phyloP scores from a whole-genome alignment of 2,888 invertebrate species.

The Ptychoptera contaminata region DNA sequence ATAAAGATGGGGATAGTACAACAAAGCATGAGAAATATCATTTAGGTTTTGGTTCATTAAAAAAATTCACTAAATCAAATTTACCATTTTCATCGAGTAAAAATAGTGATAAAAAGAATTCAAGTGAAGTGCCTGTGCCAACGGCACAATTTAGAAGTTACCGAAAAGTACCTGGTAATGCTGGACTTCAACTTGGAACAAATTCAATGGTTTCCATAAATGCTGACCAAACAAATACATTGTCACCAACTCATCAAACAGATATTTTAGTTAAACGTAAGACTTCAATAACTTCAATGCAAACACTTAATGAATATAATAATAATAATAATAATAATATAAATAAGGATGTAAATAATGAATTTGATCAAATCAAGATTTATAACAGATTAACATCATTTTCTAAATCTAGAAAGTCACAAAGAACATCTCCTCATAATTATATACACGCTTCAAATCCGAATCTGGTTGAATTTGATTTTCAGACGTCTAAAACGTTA shows the following conservation, averaged over 20 bases:
- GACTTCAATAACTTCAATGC: constrained; percentile 7
- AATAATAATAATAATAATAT: not conserved
- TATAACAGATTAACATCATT: not conserved
- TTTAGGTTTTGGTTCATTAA: constrained; percentile 50
- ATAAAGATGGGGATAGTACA: constrained; percentile 33
- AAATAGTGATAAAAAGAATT: constrained; percentile 27
- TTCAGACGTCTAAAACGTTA: constrained; percentile 26
- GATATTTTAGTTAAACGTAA: not conserved
- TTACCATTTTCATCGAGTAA: constrained; percentile 31
- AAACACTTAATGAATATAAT: constrained; percentile 1
- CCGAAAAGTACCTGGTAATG: constrained; percentile 42
- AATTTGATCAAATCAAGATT: not conserved
- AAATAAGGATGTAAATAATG: too few relatives aligned
- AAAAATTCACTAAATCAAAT: constrained; percentile 41
- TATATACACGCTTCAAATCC: constrained; percentile 58
- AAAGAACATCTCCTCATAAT: constrained; percentile 37
- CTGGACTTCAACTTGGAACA: constrained; percentile 26
- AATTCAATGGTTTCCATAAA: constrained; percentile 16
- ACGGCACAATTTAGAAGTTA: constrained; percentile 66
- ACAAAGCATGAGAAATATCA: constrained; percentile 25
- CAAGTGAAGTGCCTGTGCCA: constrained; percentile 48
- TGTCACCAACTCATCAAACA: too few relatives aligned
- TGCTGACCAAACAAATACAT: too few relatives aligned
- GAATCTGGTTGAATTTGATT: constrained; percentile 46
- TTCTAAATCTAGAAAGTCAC: constrained; percentile 20